Base-by-base conservation (phyloP, 2,797 vertebrate species). In the Oreonectes daqikongensis region DNA sequence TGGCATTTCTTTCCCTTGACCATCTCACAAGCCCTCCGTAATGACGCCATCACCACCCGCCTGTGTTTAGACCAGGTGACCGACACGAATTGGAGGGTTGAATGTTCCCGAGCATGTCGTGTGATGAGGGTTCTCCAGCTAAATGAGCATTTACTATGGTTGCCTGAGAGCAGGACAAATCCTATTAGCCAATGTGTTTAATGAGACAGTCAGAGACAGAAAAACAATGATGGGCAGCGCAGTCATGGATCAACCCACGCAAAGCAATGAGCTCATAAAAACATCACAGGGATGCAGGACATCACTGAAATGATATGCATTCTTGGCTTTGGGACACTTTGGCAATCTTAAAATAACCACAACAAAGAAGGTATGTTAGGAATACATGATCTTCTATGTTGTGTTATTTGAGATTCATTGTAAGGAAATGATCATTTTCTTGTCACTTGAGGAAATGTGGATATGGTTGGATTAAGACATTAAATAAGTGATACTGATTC, bases 41-140 rank as follows among this genome's bases (percentile, higher is more conserved):
- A 22, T 17, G 24, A 52, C 1, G 2, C 30, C 3, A 26, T 68
- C 48, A 2, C 40, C 35, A 68, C 68, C 65, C 59, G 70, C 70
- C 69, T 52, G 55, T 52, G 32, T 65, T 64, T 69, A 75, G 65
- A 77, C 81, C 87, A 89, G 82, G 85, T 86, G 85, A 75, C 46
- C 2, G 30, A 81, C 81, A 84, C 79, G 80, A 84, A 89, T 83
- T 63, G 60, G 46, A 69, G 70, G 85, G 81, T 88, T 86, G 82
- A 87, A 85, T 75, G 53, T 81, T 69, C 86, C 84, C 82, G 82
- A 80, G 84, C 85, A 86, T 87, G 82, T 87, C 61, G 88, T 91
- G 85, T 85, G 84, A 89, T 88, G 88, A 89, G 83, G 72, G 77
- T 68, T 78, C 64, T 83, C 83, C 75, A 38, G 78, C 68, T 73